Evolutionary conservation across 53 echinoderm and acorn worm species (phyloP), one percentile per base, ranked within the genome.

Genomic region (Echinarachnius parma): DNA sequence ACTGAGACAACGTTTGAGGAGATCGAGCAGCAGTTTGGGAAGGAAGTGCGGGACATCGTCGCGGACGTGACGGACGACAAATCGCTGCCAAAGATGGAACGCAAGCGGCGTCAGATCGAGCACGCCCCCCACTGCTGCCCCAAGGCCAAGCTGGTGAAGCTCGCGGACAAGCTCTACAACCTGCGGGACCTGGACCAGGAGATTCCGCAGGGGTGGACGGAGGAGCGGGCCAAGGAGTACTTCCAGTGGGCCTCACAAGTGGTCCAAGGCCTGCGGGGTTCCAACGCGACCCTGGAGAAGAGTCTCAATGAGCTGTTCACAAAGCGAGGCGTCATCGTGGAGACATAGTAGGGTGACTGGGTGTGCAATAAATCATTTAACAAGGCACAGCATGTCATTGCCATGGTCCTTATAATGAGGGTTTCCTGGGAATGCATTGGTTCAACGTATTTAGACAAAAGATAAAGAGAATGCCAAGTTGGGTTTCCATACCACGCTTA

Each of bases 61-160:
- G 98, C 84, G 18, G 91, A 91, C 39, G 96, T 95, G 45, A 96
- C 98, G 3, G 98, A 96, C 34, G 88, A 96, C 80, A 91, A 91
- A 52, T 81, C 88, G 21, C 77, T 95, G 1, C 83, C 82, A 15
- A 91, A 85, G 64, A 81, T 87, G 87, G 90, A 84, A 46, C 77
- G 90, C 2, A 95, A 91, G 56, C 74, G 87, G 15, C 84, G 86
- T 0, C 95, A 95, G 76, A 84, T 95, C 16, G 78, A 82, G 47
- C 84, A 94, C 18, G 88, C 95, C 13, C 82, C 95, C 8, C 84
- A 87, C 34, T 87, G 83, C 59, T 80, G 90, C 74, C 84, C 80
- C 31, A 85, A 94, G 65, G 94, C 94, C 30, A 90, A 95, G 23
- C 82, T 91, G 32, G 95, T 95, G 45, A 95, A 95, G 28, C 55